Percentiles rank a stretch among this genome's conserved stretches.
phyloP scores from a whole-genome alignment of 2,797 vertebrate species.

The Enteromius unitaeniatus region DNA sequence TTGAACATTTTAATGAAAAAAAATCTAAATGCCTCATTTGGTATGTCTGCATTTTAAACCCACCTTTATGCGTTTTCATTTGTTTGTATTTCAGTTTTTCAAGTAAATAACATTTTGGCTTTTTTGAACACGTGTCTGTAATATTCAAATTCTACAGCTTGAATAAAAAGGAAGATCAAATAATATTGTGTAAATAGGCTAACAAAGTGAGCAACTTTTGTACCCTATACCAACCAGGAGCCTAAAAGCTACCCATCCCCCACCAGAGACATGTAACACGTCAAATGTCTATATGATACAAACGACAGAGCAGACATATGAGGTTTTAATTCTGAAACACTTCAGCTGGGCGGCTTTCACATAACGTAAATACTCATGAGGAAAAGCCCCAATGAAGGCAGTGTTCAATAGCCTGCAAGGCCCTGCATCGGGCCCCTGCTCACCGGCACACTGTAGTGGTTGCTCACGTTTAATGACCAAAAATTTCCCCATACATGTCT shows the following conservation, averaged over 20 bases:
- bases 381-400: constrained; percentile 22
- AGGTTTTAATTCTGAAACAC: constrained; percentile 19
- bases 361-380: constrained; percentile 21
- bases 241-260: constrained; percentile 26
- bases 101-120: background rate
- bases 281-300: constrained; percentile 32
- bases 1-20: background rate
- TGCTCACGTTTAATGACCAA: constrained; percentile 43
- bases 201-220: background rate
- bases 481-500: background rate
- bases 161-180: background rate
- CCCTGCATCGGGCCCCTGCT: constrained; percentile 1
- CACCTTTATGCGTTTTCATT: background rate
- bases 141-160: background rate
- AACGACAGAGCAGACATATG: constrained; percentile 6
- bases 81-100: background rate
- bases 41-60: background rate
- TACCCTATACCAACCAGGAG: constrained; percentile 14
- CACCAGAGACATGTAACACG: constrained; percentile 21
- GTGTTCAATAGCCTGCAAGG: constrained; percentile 23
- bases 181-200: background rate
- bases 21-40: background rate
- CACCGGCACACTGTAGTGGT: constrained; percentile 6
- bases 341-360: constrained; percentile 29
- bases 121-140: background rate